These are phyloP conservation scores for Leucoma salicis DNA, from an alignment of 2,888 invertebrate genomes.

Conservation along the genomic window DNA sequence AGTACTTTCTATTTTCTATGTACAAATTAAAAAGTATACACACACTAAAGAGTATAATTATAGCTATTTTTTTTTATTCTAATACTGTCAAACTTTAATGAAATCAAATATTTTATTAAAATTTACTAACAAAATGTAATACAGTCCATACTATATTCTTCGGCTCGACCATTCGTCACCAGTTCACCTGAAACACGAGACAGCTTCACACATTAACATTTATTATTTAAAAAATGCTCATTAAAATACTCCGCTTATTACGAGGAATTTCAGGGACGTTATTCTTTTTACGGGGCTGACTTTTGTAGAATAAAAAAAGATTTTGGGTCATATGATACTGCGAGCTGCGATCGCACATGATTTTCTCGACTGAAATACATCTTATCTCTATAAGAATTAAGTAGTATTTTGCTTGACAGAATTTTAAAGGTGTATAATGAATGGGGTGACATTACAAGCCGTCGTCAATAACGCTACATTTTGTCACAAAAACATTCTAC, in stretches of 20 bases:
- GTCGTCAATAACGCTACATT: slow-evolving; percentile 50
- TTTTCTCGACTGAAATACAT: slow-evolving; percentile 1
- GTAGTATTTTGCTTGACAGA: slow-evolving; percentile 2
- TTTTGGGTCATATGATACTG: slow-evolving; percentile 33
- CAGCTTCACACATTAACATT: slow-evolving; percentile 57
- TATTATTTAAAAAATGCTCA: slow-evolving; percentile 59
- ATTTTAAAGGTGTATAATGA: slow-evolving; percentile 24
- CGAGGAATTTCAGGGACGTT: slow-evolving; percentile 50
- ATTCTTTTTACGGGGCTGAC: slow-evolving; percentile 52
- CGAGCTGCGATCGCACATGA: slow-evolving; percentile 4
- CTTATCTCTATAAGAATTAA: slow-evolving; percentile 4
- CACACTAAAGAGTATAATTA: too few relatives aligned
- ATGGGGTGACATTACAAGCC: slow-evolving; percentile 31
- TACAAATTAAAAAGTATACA: too few relatives aligned
- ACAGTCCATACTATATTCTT: slow-evolving; percentile 24
- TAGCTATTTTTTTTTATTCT: too few relatives aligned
- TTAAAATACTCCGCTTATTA: slow-evolving; percentile 74
- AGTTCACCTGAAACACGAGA: slow-evolving; percentile 49
- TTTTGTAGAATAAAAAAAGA: slow-evolving; percentile 44
- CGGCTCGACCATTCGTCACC: slow-evolving; percentile 35
- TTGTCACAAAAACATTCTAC: slow-evolving; percentile 38
- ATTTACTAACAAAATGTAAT: too few relatives aligned
- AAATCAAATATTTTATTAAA: too few relatives aligned
- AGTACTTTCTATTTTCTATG: too few relatives aligned
- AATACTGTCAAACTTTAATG: too few relatives aligned